Conservation (phyloP, 1,140 invertebrate genomes). For the Caenorhabditis brenneri region DNA sequence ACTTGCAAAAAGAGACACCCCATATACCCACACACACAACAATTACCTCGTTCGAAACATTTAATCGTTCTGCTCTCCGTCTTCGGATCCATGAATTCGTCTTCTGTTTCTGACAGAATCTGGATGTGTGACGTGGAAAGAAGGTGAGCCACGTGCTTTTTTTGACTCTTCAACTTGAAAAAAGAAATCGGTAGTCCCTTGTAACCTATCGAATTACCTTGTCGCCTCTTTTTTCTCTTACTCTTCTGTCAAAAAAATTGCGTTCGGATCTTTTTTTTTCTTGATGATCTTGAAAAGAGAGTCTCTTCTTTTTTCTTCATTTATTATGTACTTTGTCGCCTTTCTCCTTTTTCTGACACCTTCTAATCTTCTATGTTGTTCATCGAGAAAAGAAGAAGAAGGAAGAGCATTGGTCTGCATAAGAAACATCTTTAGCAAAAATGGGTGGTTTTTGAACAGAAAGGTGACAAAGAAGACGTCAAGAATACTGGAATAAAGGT, state of each 20-base stretch:
- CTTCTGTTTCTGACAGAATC: background rate
- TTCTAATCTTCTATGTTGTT: constrained; percentile 38
- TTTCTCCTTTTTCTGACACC: constrained; percentile 10
- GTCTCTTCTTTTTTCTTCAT: background rate
- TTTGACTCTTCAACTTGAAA: background rate
- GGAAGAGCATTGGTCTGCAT: constrained; percentile 30
- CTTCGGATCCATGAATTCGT: background rate
- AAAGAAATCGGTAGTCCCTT: constrained; percentile 20
- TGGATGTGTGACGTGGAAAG: constrained; percentile 1
- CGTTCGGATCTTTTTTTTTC: background rate
- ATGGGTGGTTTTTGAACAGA: constrained; percentile 34
- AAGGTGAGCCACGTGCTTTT: background rate
- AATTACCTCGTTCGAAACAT: constrained; percentile 31
- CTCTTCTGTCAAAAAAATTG: background rate
- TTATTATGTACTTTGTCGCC: constrained; percentile 24
- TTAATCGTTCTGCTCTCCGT: background rate
- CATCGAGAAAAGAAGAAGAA: constrained; percentile 5
- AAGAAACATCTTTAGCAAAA: constrained; percentile 1
- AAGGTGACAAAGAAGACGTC: constrained; percentile 13
- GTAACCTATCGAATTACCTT: constrained; percentile 26
- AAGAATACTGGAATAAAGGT: background rate
- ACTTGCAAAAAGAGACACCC: too few species aligned
- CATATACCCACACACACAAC: background rate
- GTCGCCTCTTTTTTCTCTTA: background rate
- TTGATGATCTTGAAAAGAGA: background rate